Conservation (phyloP, 2,797 vertebrate genomes). For the Cygnus olor region DNA sequence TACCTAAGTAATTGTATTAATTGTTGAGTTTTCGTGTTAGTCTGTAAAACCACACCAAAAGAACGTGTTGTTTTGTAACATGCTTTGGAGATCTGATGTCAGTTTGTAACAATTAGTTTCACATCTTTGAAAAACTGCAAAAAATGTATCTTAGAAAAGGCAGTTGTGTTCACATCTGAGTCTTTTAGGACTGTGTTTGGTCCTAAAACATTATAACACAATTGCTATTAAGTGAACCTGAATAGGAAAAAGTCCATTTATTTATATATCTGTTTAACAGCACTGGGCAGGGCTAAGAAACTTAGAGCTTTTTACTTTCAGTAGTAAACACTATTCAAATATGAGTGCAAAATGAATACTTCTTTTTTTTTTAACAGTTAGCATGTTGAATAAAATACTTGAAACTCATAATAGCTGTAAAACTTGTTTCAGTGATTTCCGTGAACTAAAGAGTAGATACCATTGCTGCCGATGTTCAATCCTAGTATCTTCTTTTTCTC, state of each 20-base stretch:
- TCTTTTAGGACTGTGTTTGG: neutral
- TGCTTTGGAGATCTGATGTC: neutral
- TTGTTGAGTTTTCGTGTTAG: neutral
- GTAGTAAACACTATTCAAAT: neutral
- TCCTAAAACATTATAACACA: neutral
- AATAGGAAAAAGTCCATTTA: neutral
- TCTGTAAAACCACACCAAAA: neutral
- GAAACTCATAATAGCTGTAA: neutral
- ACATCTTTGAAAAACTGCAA: neutral
- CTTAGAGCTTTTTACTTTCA: neutral
- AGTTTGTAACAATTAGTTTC: neutral
- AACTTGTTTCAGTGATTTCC: neutral
- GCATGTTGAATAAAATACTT: neutral
- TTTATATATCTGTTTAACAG: neutral
- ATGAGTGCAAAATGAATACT: neutral
- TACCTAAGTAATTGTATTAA: neutral
- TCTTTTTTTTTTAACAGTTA: neutral
- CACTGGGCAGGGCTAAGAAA: neutral
- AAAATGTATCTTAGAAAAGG: neutral
- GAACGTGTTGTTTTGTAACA: rapidly evolving
- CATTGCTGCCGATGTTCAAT: neutral
- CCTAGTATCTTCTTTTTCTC: neutral
- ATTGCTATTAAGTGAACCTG: neutral
- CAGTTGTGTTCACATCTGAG: neutral
- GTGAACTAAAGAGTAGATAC: neutral